phyloP scores from a whole-genome alignment of 1,140 invertebrate genomes.

The Reticulitermes speratus region DNA sequence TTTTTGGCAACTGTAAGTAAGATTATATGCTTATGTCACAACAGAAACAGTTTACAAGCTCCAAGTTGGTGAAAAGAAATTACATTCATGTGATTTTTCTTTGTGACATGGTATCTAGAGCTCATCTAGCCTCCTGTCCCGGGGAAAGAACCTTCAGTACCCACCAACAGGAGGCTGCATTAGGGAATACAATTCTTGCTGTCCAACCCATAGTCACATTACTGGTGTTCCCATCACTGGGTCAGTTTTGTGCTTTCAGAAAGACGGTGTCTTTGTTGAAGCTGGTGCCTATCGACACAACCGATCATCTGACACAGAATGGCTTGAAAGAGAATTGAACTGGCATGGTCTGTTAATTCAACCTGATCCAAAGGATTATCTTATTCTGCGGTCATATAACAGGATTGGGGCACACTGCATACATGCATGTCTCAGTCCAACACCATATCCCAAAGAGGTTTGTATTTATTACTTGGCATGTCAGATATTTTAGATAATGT shows the following conservation, averaged over 20 bases:
- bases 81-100: no score
- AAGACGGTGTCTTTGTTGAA: slow-evolving; percentile 62
- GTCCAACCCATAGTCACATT: no score
- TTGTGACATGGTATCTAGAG: no score
- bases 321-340: slow-evolving; percentile 65
- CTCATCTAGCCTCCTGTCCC: no score
- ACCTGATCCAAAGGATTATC: slow-evolving; percentile 69
- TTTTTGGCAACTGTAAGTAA: background rate
- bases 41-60: no score
- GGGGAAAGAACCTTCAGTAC: no score
- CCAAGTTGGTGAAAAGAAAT: no score
- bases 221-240: background rate
- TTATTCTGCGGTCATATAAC: slow-evolving; percentile 55
- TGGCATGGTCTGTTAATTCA: slow-evolving; percentile 76
- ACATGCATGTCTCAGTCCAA: slow-evolving; percentile 69
- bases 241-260: slow-evolving; percentile 44
- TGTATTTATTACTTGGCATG: slow-evolving; percentile 35
- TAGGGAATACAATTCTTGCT: no score
- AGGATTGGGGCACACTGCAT: slow-evolving; percentile 51
- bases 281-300: slow-evolving; percentile 56
- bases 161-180: no score
- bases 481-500: no score
- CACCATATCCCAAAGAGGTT: slow-evolving; percentile 71
- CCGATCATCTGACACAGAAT: slow-evolving; percentile 61
- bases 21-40: no score